Evolutionary conservation across 2,113 vertebrate genomes (phyloP), one percentile per base, ranked within the genome.

Genomic region (Rhombomys opimus): DNA sequence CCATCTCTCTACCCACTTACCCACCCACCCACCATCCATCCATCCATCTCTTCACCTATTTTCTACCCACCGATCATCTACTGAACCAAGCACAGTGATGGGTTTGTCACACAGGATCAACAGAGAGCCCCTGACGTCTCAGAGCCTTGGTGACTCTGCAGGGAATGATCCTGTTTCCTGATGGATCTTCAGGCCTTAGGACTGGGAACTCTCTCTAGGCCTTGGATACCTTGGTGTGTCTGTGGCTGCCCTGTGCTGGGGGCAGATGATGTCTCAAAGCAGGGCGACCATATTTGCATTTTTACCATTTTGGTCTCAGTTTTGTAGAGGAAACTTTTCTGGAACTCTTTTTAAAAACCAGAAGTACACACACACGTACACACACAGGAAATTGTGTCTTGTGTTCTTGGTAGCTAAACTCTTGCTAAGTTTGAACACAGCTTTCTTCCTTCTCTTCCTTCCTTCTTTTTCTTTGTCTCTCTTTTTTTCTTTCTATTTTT

Each of bases 381-480:
- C 98, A 98, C 97, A 98, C 98, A 99, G 99, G 98, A 99, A 99
- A 98, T 96, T 10, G 0, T 95, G 96, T 96, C 98, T 97, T 96
- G 97, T 89, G 0, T 89, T 92, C 95, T 13, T 15, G n/a, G 82
- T 94, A 95, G 95, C 46, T 87, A 94, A 97, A 97, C 84, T 0
- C 11, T 95, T 93, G 97, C 97, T 98, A 98, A 98, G 81, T 85
- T 85, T 98, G 98, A 98, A 98, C 96, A 96, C 63, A 0, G 93
- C 81, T 88, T 96, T 70, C 46, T 35, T 70, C 35, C 50, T 20
- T 87, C 22, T 67, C 46, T 87, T 70, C 85, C 91, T 96, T 98
- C 98, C 98, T 94, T 82, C 96, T 98, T 96, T 93, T 96, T 98
- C 97, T 98, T 87, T 98, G 2, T 57, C 54, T 98, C 98, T 98